These are phyloP conservation scores for Aepyceros melampus DNA, from an alignment of 2,113 vertebrate species.

Conservation along the genomic window DNA sequence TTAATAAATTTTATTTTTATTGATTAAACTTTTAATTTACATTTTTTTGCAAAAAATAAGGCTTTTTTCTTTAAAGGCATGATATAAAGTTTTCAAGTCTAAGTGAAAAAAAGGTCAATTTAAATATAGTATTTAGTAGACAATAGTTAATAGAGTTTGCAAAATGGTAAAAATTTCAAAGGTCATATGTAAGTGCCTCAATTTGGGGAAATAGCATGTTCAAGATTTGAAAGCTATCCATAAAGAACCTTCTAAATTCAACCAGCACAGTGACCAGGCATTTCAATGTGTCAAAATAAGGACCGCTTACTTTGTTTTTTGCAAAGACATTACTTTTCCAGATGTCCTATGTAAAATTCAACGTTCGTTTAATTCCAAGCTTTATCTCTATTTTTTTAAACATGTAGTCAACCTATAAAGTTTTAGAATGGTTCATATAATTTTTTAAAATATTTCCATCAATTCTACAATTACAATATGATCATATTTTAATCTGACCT, in stretches of 20 bases:
- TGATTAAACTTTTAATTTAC: background rate
- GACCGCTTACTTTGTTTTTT: background rate
- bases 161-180: background rate
- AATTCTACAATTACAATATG: background rate
- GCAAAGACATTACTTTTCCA: background rate
- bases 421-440: background rate
- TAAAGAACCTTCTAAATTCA: background rate
- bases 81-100: background rate
- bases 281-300: background rate
- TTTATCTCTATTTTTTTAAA: background rate
- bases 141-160: background rate
- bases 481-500: background rate
- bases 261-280: background rate
- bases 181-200: background rate
- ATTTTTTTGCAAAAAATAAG: background rate
- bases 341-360: background rate
- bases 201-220: background rate
- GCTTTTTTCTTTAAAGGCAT: background rate
- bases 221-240: background rate
- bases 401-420: background rate
- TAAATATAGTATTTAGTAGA: background rate
- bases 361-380: background rate
- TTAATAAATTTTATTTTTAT: background rate
- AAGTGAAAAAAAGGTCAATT: background rate
- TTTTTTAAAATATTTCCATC: background rate